Evolutionary conservation across 2,113 vertebrate genomes (phyloP), one percentile per base, ranked within the genome.

Genomic region (Brachirus orientalis): DNA sequence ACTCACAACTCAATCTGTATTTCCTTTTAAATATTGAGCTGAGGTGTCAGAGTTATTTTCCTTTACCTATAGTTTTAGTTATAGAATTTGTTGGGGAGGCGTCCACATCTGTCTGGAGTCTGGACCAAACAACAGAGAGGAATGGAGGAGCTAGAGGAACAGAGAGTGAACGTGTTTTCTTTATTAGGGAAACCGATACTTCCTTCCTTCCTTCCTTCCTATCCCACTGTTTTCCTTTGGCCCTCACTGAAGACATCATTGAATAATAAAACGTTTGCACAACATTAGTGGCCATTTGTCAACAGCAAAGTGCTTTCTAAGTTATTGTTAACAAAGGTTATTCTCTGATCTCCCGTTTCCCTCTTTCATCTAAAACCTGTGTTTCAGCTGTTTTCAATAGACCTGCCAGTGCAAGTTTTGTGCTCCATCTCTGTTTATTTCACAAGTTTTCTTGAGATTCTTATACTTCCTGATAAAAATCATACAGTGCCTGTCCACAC

Each of bases 131-230:
- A 35, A 28, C 6, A 3, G 47, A 13, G 35, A 22, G 59, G 57
- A 59, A 54, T 55, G 36, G 20, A 28, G 28, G 44, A 65, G 36
- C 20, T 20, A 22, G 12, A 35, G 57, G 44, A 67, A 67, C 67
- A 74, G 51, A 47, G 17, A n/a, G 38, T 16, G 22, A 19, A 22
- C 36, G 53, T 77, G 73, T 75, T 70, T 71, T 11, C 60, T 60
- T 60, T 37, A 48, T 16, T 52, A 57, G 56, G 53, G 62, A 61
- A 76, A 69, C 66, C 40, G 43, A 61, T 63, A 18, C 61, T 82
- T 73, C 68, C 54, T 73, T 66, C n/a, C n/a, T n/a, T n/a, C n/a
- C n/a, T n/a, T n/a, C n/a, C n/a, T n/a, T n/a, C 22, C 68, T 38
- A 50, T 54, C 46, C 66, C 1, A 6, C 43, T 4, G 3, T 51